Conservation (phyloP, 1,140 invertebrate genomes). For the Caenorhabditis inopinata region DNA sequence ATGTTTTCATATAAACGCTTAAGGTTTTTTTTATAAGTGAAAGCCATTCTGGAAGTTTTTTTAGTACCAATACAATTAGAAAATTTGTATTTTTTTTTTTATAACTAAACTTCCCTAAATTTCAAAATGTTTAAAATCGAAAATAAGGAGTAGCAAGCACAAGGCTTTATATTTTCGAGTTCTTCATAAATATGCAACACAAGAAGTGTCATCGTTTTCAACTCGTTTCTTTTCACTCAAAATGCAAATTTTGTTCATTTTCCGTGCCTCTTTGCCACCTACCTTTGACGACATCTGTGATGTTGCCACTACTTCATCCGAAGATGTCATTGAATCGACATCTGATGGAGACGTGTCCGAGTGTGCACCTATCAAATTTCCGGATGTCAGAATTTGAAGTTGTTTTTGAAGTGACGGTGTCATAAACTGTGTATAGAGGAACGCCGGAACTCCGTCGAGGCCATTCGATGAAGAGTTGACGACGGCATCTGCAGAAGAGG, state of each 20-base stretch:
- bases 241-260: neutral
- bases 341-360: conserved; percentile 11
- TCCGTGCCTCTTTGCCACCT: neutral
- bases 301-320: neutral
- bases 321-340: conserved; percentile 18
- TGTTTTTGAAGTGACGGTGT: neutral
- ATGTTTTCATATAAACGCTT: too few species aligned
- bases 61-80: too few species aligned
- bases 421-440: neutral
- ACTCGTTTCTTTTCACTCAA: conserved; percentile 21
- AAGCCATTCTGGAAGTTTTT: too few species aligned
- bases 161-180: neutral
- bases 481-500: neutral
- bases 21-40: too few species aligned
- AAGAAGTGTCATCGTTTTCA: neutral
- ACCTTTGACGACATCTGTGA: neutral
- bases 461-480: neutral
- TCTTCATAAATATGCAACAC: conserved; percentile 34
- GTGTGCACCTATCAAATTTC: neutral
- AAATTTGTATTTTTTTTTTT: too few species aligned
- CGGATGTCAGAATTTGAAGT: neutral
- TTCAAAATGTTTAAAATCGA: too few species aligned
- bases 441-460: neutral
- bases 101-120: too few species aligned
- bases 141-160: too few species aligned